Conservation (phyloP, 2,113 vertebrate genomes). For the Sardina pilchardus region DNA sequence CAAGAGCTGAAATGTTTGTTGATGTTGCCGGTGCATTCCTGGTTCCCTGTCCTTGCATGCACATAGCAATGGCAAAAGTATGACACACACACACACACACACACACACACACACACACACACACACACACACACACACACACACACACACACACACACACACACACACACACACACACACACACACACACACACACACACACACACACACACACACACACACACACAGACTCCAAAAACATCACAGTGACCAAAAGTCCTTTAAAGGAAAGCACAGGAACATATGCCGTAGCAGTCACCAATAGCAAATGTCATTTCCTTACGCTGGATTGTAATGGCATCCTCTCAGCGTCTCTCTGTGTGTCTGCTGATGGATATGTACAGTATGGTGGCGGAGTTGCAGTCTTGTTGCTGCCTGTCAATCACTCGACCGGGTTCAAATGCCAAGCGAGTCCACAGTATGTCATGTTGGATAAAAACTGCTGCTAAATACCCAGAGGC, state of each 20-base stretch:
- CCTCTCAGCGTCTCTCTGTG: too few relatives aligned
- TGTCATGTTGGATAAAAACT: not conserved
- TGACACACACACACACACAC: conserved; percentile 11
- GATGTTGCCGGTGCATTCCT: not conserved
- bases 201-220: not conserved
- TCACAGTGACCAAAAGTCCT: not conserved
- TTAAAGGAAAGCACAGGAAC: not conserved
- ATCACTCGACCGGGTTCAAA: not conserved
- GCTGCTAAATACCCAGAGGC: not conserved
- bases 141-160: conserved; percentile 13
- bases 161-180: not conserved
- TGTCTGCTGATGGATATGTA: too few relatives aligned
- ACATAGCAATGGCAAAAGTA: not conserved
- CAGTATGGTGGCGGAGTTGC: too few relatives aligned
- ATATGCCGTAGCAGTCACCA: not conserved
- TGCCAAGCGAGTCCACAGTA: not conserved
- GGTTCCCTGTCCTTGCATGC: not conserved
- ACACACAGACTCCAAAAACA: too few relatives aligned
- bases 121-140: not conserved
- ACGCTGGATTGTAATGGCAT: not conserved
- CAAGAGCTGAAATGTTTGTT: not conserved
- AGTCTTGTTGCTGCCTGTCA: not conserved
- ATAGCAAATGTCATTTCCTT: not conserved
- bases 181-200: conserved; percentile 16
- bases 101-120: not conserved